Evolutionary conservation across 2,888 invertebrate species (phyloP), one percentile per base, ranked within the genome.

Genomic region (Phengaris alcon): DNA sequence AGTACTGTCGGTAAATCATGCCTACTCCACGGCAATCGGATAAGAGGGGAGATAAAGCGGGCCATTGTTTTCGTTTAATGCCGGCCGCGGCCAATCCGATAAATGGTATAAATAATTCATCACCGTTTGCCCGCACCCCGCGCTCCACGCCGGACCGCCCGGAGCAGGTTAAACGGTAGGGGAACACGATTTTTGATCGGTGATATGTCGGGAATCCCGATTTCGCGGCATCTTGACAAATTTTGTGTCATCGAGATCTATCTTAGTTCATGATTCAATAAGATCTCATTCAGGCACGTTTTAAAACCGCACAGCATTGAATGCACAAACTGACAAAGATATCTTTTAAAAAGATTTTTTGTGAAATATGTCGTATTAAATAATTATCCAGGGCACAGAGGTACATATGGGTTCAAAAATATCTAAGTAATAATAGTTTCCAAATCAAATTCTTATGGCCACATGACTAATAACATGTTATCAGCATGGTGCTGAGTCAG

Each of bases 51-150:
- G 70, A 51, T 70, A 70, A 70, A 51, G 51, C 70, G 46, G 69
- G 72, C 22, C 72, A 72, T 72, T 72, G 72, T 72, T 72, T 72
- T 35, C 51, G 6, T 52, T 35, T 12, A 72, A 15, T 54, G 35
- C 35, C 35, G 35, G 72, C 48, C 15, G 76, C 12, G 76, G 59
- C 77, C 79, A 79, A 79, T 79, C 79, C 76, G 77, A 75, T 76
- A 74, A 79, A 78, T 79, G 79, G 69, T 76, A 79, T 79, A 76
- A 64, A 76, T 79, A 76, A 79, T 79, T 78, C 78, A 79, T 77
- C 75, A 77, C 74, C 76, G 64, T 72, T 72, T 55, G 51, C 69
- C 76, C 74, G 55, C 35, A 35, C 22, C 64, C 13, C 64, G 22
- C 59, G 35, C 35, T 35, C 64, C 44, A 12, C 64, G 3, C 12